Conservation (phyloP, 2,888 invertebrate genomes). For the Ametastegia equiseti region DNA sequence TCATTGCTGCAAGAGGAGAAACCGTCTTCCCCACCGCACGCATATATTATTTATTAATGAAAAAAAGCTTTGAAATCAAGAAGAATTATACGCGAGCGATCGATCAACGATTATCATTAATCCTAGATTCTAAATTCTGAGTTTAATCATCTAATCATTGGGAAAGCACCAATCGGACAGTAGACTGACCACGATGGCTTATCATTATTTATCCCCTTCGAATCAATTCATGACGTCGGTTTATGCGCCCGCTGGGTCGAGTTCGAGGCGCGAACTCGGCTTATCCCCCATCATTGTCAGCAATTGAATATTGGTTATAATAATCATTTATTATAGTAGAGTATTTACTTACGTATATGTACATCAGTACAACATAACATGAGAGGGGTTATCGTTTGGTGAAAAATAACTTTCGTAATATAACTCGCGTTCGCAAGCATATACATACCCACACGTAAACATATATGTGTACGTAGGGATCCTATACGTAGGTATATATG, state of each 20-base stretch:
- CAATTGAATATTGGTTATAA: slow-evolving; percentile 16
- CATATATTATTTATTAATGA: neutral
- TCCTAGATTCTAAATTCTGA: neutral
- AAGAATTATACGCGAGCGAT: neutral
- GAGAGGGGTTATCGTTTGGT: slow-evolving; percentile 19
- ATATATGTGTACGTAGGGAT: too few relatives aligned
- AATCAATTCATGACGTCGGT: slow-evolving; percentile 37
- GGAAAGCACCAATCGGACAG: neutral
- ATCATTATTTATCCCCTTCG: neutral
- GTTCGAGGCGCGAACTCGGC: neutral
- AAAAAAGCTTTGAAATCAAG: neutral
- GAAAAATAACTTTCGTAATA: slow-evolving; percentile 46
- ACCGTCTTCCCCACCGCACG: neutral
- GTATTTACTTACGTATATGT: neutral
- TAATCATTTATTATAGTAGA: slow-evolving; percentile 14
- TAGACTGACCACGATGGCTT: neutral
- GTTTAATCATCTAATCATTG: neutral
- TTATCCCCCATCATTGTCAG: neutral
- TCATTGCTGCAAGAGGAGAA: neutral
- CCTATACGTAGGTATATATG: too few relatives aligned
- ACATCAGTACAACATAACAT: neutral
- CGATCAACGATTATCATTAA: neutral
- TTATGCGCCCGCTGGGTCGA: neutral
- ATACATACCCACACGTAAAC: neutral
- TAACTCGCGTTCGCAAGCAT: too few relatives aligned